phyloP scores from a whole-genome alignment of 2,888 invertebrate genomes.

The Erebia aethiops region DNA sequence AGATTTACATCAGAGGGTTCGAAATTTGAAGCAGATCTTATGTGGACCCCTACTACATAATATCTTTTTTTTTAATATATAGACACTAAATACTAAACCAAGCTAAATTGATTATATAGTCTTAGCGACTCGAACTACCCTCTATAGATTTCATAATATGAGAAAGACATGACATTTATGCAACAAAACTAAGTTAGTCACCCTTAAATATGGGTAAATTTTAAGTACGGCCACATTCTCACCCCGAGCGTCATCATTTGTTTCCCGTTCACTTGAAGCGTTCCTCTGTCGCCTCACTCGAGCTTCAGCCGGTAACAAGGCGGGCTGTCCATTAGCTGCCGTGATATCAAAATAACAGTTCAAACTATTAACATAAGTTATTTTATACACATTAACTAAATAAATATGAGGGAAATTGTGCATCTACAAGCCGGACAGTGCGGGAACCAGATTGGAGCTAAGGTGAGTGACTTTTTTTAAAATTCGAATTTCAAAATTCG shows the following conservation, averaged over 20 bases:
- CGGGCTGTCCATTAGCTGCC: constrained; percentile 49
- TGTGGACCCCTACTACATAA: too few species aligned
- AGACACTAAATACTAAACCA: too few species aligned
- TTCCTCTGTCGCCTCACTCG: constrained; percentile 63
- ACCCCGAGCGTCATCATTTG: constrained; percentile 60
- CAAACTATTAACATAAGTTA: constrained; percentile 43
- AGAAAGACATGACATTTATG: not conserved
- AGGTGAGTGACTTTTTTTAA: constrained; percentile 64
- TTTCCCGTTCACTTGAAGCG: constrained; percentile 51
- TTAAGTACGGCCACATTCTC: constrained; percentile 54
- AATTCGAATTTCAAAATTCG: constrained; percentile 44
- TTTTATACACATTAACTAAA: constrained; percentile 46
- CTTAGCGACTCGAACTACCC: too few species aligned
- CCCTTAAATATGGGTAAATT: constrained; percentile 44
- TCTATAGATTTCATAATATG: too few species aligned
- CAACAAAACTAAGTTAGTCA: not conserved
- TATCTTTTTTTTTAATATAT: too few species aligned
- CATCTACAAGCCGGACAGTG: constrained; percentile 93
- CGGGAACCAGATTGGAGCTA: constrained; percentile 91
- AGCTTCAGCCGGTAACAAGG: constrained; percentile 52
- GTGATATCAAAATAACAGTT: constrained; percentile 37
- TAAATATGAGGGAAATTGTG: constrained; percentile 91
- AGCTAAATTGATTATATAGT: too few species aligned
- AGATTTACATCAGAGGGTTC: too few species aligned
- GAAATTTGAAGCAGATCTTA: too few species aligned